Evolutionary conservation across 2,888 invertebrate genomes (phyloP), one percentile per base, ranked within the genome.

Genomic region (Tinea trinotella): DNA sequence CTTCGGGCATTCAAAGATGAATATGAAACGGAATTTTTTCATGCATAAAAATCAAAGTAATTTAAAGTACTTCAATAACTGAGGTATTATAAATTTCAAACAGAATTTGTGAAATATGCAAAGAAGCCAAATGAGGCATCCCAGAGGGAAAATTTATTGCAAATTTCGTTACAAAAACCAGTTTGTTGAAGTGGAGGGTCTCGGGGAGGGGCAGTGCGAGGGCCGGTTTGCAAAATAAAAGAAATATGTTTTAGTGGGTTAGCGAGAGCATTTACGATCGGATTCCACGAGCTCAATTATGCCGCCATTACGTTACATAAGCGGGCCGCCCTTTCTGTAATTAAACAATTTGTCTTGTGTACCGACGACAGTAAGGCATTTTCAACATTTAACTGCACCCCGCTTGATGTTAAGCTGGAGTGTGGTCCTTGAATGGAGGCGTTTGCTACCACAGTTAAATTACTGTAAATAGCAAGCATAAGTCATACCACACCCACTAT

Each of bases 231-330:
- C 81, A 81, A 82, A 83, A 82, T 82, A 84, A 84, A 83, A 83
- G 80, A 82, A 83, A 83, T 84, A 81, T 81, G 77, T 83, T 84
- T 85, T 84, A 84, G 83, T 85, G 78, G 84, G 84, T 84, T 84
- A 85, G 79, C 79, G 68, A 81, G 78, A 74, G 72, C 80, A 78
- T 82, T 83, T 79, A 81, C 77, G 80, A 78, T 78, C 76, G 72
- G 72, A 79, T 78, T 78, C 76, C 75, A 69, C 64, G 59, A 67
- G 63, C 61, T 60, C 69, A 76, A 81, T 83, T 78, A 79, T 75
- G 71, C 76, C 64, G 68, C 75, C 77, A 76, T 80, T 76, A 76
- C n/a, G 76, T 81, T 80, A 79, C 75, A 74, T 80, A 80, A 81
- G 72, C 68, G 68, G 63, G 61, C 65, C 64, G 65, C 59, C 65